Evolutionary conservation across 2,797 vertebrate genomes (phyloP), one percentile per base, ranked within the genome.

Genomic region (Amblyopsis hoosieri): DNA sequence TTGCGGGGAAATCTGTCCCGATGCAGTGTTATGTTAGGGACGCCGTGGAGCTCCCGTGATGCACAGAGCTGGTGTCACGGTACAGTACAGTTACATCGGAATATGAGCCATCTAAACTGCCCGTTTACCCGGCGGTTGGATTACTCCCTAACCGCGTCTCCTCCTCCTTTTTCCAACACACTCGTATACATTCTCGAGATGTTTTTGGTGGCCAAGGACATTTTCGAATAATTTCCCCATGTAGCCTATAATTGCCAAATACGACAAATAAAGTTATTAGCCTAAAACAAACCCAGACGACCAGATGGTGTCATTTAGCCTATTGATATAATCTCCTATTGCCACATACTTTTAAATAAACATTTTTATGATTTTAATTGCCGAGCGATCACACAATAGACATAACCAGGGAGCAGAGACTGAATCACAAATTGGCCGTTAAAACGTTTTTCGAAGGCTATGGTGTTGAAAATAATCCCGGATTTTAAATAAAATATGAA

Each of bases 111-210:
- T 87, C 80, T 81, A 89, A 91, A 87, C 84, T 87, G 87, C 79
- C 85, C 83, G 84, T 87, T 88, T 85, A 85, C 84, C 87, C 86
- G 73, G 67, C 82, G 88, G 83, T 88, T 89, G 90, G 83, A 91
- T 91, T 89, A 91, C 89, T 89, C 90, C 87, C 87, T 88, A 89
- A 91, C 90, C 91, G 82, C 91, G 90, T 92, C 91, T 90, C 88
- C 91, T 92, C 92, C 90, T 92, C 88, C 84, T 87, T 64, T 89
- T 81, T 82, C 78, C 80, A 82, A 81, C 57, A 67, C 42, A 64
- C 54, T 60, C 56, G 46, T 55, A 76, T 72, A 74, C 63, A 67
- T 84, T 84, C 80, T 65, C 64, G 57, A 78, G 72, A 83, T 79
- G 68, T 53, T 62, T 76, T 73, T 71, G 76, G 65, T 80, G 72